A percentile compares a stretch with the other conserved stretches of the same genome.
Evolutionary conservation across 35 echinoderm and acorn worm species (phyloP).

Genomic region (Ophiothrix spiculata): DNA sequence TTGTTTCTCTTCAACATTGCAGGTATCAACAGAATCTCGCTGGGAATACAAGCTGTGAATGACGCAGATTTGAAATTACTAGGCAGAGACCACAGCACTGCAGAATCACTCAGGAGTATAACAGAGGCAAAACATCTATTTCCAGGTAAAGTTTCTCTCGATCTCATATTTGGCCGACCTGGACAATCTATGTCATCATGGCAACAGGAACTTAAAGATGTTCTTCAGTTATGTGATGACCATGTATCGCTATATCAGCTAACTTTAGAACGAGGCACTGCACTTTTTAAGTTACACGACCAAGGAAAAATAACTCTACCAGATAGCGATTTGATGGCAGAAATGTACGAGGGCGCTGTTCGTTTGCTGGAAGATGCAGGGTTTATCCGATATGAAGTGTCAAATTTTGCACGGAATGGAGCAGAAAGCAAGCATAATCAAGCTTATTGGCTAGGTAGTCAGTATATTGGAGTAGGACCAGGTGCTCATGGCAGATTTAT

Average conservation of each 20-base stretch:
- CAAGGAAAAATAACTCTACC: conserved; percentile 50
- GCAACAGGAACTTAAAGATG: conserved; percentile 54
- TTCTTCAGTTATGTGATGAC: conserved; percentile 55
- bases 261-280: conserved; percentile 78
- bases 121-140: conserved; percentile 62
- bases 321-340: conserved; percentile 51
- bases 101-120: conserved; percentile 45
- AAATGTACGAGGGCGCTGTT: conserved; percentile 86
- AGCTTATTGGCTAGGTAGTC: conserved; percentile 79
- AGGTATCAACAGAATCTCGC: conserved; percentile 89
- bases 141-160: conserved; percentile 66
- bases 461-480: conserved; percentile 92
- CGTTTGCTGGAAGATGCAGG: conserved; percentile 47
- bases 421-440: conserved; percentile 64
- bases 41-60: conserved; percentile 77
- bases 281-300: conserved; percentile 61
- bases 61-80: conserved; percentile 51
- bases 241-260: conserved; percentile 93
- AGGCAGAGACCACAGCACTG: conserved; percentile 66
- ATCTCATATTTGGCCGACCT: conserved; percentile 89
- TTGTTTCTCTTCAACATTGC: neutral
- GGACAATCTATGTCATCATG: conserved; percentile 61
- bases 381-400: conserved; percentile 83
- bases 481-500: conserved; percentile 84
- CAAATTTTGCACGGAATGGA: conserved; percentile 68